Base-by-base conservation (phyloP, 2,797 vertebrate species). In the Pangasius mekongensis region DNA sequence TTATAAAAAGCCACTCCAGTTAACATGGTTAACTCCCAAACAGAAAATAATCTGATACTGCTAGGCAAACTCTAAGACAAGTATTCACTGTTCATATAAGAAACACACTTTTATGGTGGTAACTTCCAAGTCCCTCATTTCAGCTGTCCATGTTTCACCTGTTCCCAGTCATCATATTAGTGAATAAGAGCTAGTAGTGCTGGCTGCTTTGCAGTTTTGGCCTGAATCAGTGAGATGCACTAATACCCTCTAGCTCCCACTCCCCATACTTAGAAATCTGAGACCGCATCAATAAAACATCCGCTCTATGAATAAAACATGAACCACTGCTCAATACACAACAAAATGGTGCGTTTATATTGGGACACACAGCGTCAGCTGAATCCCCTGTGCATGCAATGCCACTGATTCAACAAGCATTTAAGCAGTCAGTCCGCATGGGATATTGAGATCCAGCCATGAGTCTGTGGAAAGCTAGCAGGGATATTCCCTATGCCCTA, bases 261-360 rank as follows among this genome's bases (percentile, higher is more conserved):
- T 47, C 87, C 84, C 85, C 3, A 39, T 90, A 90, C 90, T 88
- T 91, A 77, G 87, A 89, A 93, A 93, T 92, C 83, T 22, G 56
- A 93, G 77, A 86, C 89, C 67, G 47, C 81, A 92, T 91, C 84
- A 91, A 91, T 91, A 90, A 91, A 91, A 90, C 56, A 83, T 76
- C 87, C 86, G 80, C 83, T 67, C 7, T 84, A 88, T 94, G 91
- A 95, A 95, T 93, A 93, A 95, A 93, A 93, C 91, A 94, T 92
- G 87, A 90, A 36, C 16, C 56, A 22, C 24, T 30, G 78, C 89
- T 92, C 56, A 54, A 90, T 83, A 73, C 62, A 86, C 89, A 89
- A 87, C 89, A 92, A 92, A 92, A 84, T 87, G 76, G 49, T 58
- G 10, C n/a, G 33, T 89, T 89, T 91, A 91, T 83, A 90, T 91